These are phyloP conservation scores for Hydrolagus colliei DNA, from an alignment of 2,797 vertebrate species.

Conservation along the genomic window DNA sequence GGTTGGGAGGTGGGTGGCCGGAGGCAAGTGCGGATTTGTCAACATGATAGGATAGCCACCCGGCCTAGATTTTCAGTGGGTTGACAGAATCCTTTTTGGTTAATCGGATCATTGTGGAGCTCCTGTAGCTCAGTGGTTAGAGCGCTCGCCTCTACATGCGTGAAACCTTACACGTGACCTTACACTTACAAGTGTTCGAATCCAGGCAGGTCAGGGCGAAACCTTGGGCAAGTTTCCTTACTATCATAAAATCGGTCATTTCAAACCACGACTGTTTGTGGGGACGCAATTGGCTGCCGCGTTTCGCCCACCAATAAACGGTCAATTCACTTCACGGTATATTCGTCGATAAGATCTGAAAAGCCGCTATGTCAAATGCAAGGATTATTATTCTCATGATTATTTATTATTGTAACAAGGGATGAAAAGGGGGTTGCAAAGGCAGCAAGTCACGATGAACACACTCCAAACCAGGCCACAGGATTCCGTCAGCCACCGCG, in stretches of 20 bases:
- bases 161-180: constrained; percentile 7
- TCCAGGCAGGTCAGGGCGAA: too few relatives aligned
- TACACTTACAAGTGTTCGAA: neutral
- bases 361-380: too few relatives aligned
- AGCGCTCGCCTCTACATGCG: too few relatives aligned
- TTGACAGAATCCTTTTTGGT: constrained; percentile 38
- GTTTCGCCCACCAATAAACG: too few relatives aligned
- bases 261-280: too few relatives aligned
- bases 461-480: constrained; percentile 30
- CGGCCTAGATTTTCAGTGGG: constrained; percentile 32
- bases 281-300: too few relatives aligned
- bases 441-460: constrained; percentile 34
- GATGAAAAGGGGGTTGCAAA: constrained; percentile 46
- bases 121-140: too few relatives aligned
- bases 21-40: constrained; percentile 36
- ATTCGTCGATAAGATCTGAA: too few relatives aligned
- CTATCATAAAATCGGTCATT: too few relatives aligned
- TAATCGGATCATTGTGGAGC: constrained; percentile 31
- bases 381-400: too few relatives aligned
- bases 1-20: constrained; percentile 1
- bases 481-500: constrained; percentile 46
- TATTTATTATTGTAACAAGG: constrained; percentile 38
- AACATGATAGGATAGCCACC: constrained; percentile 41
- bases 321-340: too few relatives aligned
- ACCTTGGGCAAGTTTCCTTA: too few relatives aligned